These are phyloP conservation scores for Pristionchus japonicus DNA, from an alignment of 2,888 invertebrate species.

Conservation along the genomic window DNA sequence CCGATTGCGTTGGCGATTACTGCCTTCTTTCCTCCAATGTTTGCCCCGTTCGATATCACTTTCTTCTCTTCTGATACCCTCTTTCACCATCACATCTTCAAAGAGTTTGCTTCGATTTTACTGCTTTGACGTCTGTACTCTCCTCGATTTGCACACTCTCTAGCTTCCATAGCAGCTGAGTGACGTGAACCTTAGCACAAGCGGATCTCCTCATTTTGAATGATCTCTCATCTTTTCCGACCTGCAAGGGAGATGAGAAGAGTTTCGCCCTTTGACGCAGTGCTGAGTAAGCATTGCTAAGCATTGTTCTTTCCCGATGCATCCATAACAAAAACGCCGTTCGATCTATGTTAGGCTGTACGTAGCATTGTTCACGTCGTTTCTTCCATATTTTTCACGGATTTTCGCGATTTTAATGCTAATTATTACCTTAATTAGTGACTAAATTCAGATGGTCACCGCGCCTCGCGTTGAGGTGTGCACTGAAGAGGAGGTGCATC, in stretches of 20 bases:
- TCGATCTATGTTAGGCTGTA: not conserved
- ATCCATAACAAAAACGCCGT: not conserved
- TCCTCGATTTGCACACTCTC: not conserved
- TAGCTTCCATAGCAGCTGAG: too few species aligned
- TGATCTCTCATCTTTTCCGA: not conserved
- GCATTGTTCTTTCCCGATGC: not conserved
- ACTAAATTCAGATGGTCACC: conserved; percentile 30
- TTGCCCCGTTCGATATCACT: not conserved
- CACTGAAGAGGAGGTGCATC: conserved; percentile 7
- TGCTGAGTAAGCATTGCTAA: not conserved
- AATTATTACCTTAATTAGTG: not conserved
- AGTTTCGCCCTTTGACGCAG: not conserved
- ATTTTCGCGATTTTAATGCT: not conserved
- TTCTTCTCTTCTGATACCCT: not conserved
- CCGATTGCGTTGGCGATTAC: not conserved
- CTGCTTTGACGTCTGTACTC: not conserved
- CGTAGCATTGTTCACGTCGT: too few species aligned
- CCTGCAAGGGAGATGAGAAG: too few species aligned
- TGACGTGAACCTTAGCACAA: too few species aligned
- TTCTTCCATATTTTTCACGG: too few species aligned
- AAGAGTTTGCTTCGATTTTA: conserved; percentile 2
- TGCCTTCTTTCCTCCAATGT: not conserved
- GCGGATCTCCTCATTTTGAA: too few species aligned
- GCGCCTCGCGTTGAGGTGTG: conserved; percentile 1
- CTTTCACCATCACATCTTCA: not conserved